Base-by-base conservation (phyloP, 1,140 invertebrate species). In the Magallana ariakensis region DNA sequence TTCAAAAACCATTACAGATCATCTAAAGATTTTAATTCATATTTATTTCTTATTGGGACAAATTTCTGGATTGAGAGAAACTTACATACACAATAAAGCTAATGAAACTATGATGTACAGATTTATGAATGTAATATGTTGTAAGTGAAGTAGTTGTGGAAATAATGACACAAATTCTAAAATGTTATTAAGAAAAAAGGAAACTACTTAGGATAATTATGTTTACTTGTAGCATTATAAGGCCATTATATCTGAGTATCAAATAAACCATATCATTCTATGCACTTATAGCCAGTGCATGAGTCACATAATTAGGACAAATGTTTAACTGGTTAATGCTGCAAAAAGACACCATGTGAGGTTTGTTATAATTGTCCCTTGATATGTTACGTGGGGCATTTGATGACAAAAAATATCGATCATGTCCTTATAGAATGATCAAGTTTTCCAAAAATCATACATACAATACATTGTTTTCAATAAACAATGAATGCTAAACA, bases 71-170 rank as follows among this genome's bases (percentile, higher is more conserved):
- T 46, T 46, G 33, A 46, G 33, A 46, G 33, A 46, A 46, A 46
- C 33, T 46, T 46, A 46, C 33, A 46, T 46, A 46, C 33, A 46
- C 33, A 46, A 46, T 46, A 5, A 46, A 46, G 33, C 3, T 46
- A 46, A 46, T 2, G 33, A 46, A 46, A 46, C 5, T 46, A 46
- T 46, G 33, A 46, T 46, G 33, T 46, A 46, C 33, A 46, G 62
- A 66, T 75, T 75, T 26, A 75, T 75, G 66, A 75, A 75, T 75
- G 66, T 75, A 75, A 75, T 26, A 26, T 26, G 13, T 75, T 33
- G 11, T 26, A 13, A 13, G 58, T 26, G 66, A 13, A 33, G 22
- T 11, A 75, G 22, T 75, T 33, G 22, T 75, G 33, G 19, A 75
- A 46, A 26, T 75, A 75, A 26, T 75, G 66, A 19, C 66, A 75